Base-by-base conservation (phyloP, 1,140 invertebrate genomes). In the Drosophila erecta region DNA sequence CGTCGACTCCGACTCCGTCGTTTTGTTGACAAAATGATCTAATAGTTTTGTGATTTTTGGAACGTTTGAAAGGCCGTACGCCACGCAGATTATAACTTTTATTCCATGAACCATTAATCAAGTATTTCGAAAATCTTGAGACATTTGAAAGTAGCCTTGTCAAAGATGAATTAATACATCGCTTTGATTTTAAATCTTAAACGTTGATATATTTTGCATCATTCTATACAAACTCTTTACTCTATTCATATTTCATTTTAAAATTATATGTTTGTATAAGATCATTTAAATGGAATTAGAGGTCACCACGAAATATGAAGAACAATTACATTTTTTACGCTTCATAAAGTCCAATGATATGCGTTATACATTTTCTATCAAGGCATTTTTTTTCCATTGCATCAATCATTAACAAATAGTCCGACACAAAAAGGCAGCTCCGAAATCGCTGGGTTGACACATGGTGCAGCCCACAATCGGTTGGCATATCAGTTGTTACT, bases 1-100 rank as follows among this genome's bases (percentile, higher is more conserved):
- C 37, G 22, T 43, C 40, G 12, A 35, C 15, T 24, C 20, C 20
- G 43, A 72, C n/a, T n/a, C n/a, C n/a, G n/a, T n/a, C n/a, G n/a
- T 35, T 10, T 67, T 71, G 67, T 49, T 71, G 67, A 71, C 71
- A 73, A 74, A 74, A 55, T 72, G 69, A 72, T 72, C 69, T 62
- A 73, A 74, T 74, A 73, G 46, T 62, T 46, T 71, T 33, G 53
- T 72, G 54, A 37, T 17, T 55, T 69, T 69, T 49, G 41, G 43
- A 64, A 47, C 30, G 14, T 64, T 64, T 27, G 65, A 57, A 70
- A 57, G 67, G 37, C 51, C 6, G n/a, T 44, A 10, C 40, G 64
- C 49, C 56, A 56, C 41, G 43, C 24, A 46, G 24, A n/a, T 70
- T 8, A 71, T 37, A 56, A 40, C 56, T 49, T 70, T 35, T 46